Percentiles rank a stretch among this genome's conserved stretches.
Evolutionary conservation across 1,140 invertebrate species (phyloP).

Genomic region (Parapsyche elsis): DNA sequence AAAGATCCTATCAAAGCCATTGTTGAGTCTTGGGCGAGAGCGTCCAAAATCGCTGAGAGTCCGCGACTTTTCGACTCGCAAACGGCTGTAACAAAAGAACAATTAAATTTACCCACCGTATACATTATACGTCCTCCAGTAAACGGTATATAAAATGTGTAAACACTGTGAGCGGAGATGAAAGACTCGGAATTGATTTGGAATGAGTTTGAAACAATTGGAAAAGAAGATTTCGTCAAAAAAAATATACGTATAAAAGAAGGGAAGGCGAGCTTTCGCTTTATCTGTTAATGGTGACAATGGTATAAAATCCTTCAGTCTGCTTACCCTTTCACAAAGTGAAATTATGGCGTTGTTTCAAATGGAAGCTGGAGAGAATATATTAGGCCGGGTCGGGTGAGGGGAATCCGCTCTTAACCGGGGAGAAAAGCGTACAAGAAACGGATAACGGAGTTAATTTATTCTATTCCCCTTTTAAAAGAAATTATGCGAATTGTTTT

Average conservation of each 20-base stretch:
- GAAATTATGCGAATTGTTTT: slow-evolving; percentile 11
- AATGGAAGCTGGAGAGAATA: slow-evolving; percentile 18
- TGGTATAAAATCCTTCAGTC: background rate
- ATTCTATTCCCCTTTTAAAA: slow-evolving; percentile 26
- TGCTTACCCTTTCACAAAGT: slow-evolving; percentile 18
- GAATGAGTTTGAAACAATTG: too few species aligned
- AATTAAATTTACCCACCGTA: background rate
- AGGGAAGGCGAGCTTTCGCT: background rate
- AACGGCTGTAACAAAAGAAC: slow-evolving; percentile 60
- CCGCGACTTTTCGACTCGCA: slow-evolving; percentile 64
- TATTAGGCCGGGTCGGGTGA: background rate
- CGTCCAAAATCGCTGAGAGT: slow-evolving; percentile 62
- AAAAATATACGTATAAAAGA: background rate
- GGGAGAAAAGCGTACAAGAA: background rate
- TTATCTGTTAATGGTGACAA: slow-evolving; percentile 1
- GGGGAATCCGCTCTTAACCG: slow-evolving; percentile 32
- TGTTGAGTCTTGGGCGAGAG: slow-evolving; percentile 61
- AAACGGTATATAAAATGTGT: too few species aligned
- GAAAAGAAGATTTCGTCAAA: too few species aligned
- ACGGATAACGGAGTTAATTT: slow-evolving; percentile 38
- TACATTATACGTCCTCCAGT: too few species aligned
- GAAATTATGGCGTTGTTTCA: slow-evolving; percentile 32
- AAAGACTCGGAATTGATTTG: too few species aligned
- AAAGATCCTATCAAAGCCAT: slow-evolving; percentile 65
- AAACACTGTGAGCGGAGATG: too few species aligned